phyloP scores from a whole-genome alignment of 2,113 vertebrate genomes.

The Chunga burmeisteri region DNA sequence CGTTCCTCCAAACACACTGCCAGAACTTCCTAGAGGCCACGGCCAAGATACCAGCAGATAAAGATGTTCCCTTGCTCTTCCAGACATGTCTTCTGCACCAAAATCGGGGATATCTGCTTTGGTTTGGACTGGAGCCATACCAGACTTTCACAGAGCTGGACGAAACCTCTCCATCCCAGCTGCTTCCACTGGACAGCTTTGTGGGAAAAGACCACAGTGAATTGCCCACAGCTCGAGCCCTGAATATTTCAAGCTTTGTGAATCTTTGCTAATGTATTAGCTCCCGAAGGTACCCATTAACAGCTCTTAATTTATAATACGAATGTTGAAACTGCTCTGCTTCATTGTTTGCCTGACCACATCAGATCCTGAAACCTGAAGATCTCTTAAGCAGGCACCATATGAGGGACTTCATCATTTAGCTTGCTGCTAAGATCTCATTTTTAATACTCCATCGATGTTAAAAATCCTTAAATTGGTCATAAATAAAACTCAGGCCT shows the following conservation, averaged over 20 bases:
- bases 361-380: not conserved
- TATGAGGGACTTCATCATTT: not conserved
- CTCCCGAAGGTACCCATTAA: not conserved
- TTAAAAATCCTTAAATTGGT: not conserved
- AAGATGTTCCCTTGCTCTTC: not conserved
- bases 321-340: not conserved
- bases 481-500: not conserved
- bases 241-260: not conserved
- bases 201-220: not conserved
- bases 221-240: not conserved
- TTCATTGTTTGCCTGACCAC: not conserved
- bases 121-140: not conserved
- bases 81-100: not conserved
- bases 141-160: not conserved
- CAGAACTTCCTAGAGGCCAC: not conserved
- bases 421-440: not conserved
- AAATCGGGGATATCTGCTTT: not conserved
- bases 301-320: not conserved
- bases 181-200: not conserved
- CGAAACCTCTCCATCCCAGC: not conserved
- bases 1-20: fast-evolving
- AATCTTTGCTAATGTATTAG: not conserved
- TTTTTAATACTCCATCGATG: not conserved
- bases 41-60: not conserved
- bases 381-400: not conserved